phyloP scores from a whole-genome alignment of 2,113 vertebrate species.

The Mormoops blainvillei region DNA sequence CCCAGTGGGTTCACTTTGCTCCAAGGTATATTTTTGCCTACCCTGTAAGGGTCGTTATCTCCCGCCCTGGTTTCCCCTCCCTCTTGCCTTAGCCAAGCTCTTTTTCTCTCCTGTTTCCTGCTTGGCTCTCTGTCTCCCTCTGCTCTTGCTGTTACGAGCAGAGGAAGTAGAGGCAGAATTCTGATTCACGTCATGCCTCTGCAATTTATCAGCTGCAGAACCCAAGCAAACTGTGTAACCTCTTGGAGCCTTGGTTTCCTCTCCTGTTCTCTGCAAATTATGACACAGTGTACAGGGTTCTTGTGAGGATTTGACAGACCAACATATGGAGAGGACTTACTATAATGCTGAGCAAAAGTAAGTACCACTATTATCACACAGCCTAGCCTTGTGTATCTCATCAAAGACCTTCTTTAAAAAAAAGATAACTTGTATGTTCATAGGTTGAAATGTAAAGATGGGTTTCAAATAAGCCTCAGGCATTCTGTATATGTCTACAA shows the following conservation, averaged over 20 bases:
- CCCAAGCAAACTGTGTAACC: not conserved
- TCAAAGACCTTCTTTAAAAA: not conserved
- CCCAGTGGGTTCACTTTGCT: not conserved
- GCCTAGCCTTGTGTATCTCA: not conserved
- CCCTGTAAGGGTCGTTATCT: not conserved
- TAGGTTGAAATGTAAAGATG: not conserved
- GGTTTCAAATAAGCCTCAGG: not conserved
- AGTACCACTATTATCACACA: not conserved
- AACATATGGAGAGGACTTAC: not conserved
- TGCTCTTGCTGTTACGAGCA: not conserved
- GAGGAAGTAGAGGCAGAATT: not conserved
- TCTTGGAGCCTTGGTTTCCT: not conserved
- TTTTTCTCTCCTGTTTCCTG: not conserved
- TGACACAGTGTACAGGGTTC: not conserved
- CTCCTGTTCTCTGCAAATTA: not conserved
- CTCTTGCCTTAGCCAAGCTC: not conserved
- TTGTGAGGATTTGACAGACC: not conserved
- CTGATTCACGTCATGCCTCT: not conserved
- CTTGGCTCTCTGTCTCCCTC: not conserved
- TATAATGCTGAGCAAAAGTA: not conserved
- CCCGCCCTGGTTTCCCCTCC: not conserved
- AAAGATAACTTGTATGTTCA: not conserved
- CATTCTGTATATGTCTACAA: not conserved
- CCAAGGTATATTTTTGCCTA: not conserved
- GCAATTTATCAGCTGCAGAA: not conserved